These are phyloP conservation scores for Acanthosepion esculentum DNA, from an alignment of 2,888 invertebrate species.

Conservation along the genomic window DNA sequence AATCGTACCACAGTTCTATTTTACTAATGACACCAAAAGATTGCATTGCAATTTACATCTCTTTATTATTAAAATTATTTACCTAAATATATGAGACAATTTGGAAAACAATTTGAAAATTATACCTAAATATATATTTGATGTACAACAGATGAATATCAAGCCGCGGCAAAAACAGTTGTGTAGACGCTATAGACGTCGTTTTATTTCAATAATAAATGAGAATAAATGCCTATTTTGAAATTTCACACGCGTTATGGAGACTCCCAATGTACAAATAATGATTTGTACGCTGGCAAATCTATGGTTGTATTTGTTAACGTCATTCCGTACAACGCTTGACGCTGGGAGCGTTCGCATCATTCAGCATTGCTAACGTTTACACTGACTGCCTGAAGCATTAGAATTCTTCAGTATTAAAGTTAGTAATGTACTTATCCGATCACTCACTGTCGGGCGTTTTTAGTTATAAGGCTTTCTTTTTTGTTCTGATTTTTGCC, in stretches of 20 bases:
- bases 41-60: too few relatives aligned
- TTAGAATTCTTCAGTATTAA: background rate
- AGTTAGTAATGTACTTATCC: background rate
- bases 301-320: background rate
- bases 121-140: too few relatives aligned
- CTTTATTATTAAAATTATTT: too few relatives aligned
- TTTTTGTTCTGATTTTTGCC: background rate
- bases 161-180: too few relatives aligned
- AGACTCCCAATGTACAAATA: background rate
- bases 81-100: too few relatives aligned
- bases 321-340: background rate
- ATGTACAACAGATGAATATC: too few relatives aligned
- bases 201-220: too few relatives aligned
- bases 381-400: background rate
- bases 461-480: background rate
- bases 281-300: background rate
- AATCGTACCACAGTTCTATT: too few relatives aligned
- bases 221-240: background rate
- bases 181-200: too few relatives aligned
- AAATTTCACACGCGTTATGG: background rate
- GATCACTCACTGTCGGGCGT: background rate
- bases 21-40: too few relatives aligned
- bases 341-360: background rate
- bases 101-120: too few relatives aligned
- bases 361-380: slow-evolving; percentile 1